Evolutionary conservation across 2,113 vertebrate genomes (phyloP).

Genomic region (Peromyscus maniculatus): DNA sequence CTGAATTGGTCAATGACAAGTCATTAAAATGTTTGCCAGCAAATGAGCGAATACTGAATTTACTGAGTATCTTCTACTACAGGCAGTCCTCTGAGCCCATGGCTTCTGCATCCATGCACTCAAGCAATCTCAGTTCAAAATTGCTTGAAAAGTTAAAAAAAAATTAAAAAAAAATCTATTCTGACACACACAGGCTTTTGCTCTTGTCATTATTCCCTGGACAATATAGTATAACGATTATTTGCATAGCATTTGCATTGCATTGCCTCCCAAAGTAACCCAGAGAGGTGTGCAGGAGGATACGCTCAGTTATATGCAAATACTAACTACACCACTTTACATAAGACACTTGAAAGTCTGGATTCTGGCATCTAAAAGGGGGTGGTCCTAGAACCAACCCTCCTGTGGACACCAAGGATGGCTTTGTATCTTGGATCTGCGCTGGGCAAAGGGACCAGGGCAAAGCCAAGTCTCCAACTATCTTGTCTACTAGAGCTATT

Average conservation of each 20-base stretch:
- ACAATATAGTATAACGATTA: background rate
- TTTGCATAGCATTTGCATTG: background rate
- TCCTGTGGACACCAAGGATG: background rate
- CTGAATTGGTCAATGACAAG: conserved; percentile 18
- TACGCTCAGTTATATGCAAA: background rate
- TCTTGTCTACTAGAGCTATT: background rate
- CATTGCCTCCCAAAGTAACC: background rate
- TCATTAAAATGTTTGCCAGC: conserved; percentile 37
- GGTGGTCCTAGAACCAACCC: background rate
- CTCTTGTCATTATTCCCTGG: background rate
- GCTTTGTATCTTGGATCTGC: background rate
- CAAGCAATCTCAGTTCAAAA: background rate
- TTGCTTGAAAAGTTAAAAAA: background rate
- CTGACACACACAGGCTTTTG: background rate
- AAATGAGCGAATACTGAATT: conserved; percentile 20
- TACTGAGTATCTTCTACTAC: background rate
- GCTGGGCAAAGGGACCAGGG: background rate
- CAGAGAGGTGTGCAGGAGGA: background rate
- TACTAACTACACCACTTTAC: background rate
- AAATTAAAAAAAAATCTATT: background rate
- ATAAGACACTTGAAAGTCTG: background rate
- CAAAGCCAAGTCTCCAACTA: background rate
- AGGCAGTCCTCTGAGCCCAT: background rate
- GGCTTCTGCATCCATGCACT: background rate
- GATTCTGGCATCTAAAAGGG: background rate